Evolutionary conservation across 1,140 invertebrate genomes (phyloP), one percentile per base, ranked within the genome.

Genomic region (Notospermus geniculatus): DNA sequence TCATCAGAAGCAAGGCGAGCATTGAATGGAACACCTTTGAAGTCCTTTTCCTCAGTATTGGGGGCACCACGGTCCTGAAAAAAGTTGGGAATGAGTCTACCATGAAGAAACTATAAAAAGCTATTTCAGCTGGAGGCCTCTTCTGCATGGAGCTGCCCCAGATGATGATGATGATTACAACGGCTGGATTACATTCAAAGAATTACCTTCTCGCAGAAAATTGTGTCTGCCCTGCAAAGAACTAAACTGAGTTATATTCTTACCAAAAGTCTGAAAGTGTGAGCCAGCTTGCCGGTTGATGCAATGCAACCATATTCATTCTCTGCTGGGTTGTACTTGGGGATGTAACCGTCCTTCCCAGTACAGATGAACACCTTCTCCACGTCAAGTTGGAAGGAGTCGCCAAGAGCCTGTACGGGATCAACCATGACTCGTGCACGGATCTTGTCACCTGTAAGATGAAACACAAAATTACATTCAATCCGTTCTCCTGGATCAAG

Each of bases 341-440:
- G 81, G 52, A 83, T 74, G 67, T 82, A 82, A 15, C 81, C 81
- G 62, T 81, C 79, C 41, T 77, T 76, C 1, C 81, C 81, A n/a
- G 79, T 73, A 63, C 81, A 83, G 7, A 83, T 19, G 65, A 81
- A 82, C 36, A 81, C 80, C 65, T 82, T 81, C 61, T 82, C 81
- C 15, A 83, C 62, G 11, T 63, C 71, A 2, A 83, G 62, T 17
- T 66, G 57, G 59, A 80, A 77, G 1, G 76, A 69, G 7, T 67
- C 64, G 9, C 77, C 79, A 4, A 80, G 66, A 29, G 68, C 72
- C 66, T 79, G 75, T 0, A 77, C 67, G 2, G 79, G 74, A 56
- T 81, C 75, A 19, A 82, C 72, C 65, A 75, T 73, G n/a, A 83
- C 67, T 15, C 79, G 68, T 2, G 79, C 81, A 63, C 80, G 81